Conservation (phyloP, 2,113 vertebrate species). For the Apus apus region DNA sequence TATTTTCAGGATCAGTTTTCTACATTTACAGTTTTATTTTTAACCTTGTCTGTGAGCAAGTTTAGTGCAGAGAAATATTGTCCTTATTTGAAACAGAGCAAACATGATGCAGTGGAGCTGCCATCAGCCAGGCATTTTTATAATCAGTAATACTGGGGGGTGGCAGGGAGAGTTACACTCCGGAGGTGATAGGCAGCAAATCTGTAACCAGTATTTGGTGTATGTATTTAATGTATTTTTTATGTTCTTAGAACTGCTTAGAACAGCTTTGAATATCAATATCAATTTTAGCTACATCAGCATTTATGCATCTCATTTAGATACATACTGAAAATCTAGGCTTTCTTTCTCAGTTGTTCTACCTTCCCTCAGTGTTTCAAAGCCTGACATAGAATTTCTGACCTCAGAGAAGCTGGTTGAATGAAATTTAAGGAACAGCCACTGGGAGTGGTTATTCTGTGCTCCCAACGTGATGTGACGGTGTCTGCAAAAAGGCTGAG, state of each 20-base stretch:
- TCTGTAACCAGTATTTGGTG: background rate
- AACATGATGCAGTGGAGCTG: background rate
- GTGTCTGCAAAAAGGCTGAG: background rate
- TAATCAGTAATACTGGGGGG: background rate
- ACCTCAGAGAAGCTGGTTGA: background rate
- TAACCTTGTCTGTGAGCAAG: background rate
- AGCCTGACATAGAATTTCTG: background rate
- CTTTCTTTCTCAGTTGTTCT: background rate
- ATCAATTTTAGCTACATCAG: constrained; percentile 17
- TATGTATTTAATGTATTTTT: constrained; percentile 26
- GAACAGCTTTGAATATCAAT: constrained; percentile 28
- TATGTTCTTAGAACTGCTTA: constrained; percentile 23
- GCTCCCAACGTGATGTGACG: rapidly evolving
- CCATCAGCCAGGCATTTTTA: background rate
- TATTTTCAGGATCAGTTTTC: background rate
- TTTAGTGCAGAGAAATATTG: background rate
- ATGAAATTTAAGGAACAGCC: background rate
- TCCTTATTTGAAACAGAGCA: background rate
- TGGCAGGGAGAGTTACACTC: background rate
- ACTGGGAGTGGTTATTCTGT: background rate
- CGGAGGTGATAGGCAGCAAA: background rate
- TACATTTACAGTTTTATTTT: background rate
- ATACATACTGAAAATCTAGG: background rate
- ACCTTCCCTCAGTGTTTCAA: background rate
- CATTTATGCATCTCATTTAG: constrained; percentile 6